Evolutionary conservation across 2,797 vertebrate species (phyloP), one percentile per base, ranked within the genome.

Genomic region (Peromyscus aztecus): DNA sequence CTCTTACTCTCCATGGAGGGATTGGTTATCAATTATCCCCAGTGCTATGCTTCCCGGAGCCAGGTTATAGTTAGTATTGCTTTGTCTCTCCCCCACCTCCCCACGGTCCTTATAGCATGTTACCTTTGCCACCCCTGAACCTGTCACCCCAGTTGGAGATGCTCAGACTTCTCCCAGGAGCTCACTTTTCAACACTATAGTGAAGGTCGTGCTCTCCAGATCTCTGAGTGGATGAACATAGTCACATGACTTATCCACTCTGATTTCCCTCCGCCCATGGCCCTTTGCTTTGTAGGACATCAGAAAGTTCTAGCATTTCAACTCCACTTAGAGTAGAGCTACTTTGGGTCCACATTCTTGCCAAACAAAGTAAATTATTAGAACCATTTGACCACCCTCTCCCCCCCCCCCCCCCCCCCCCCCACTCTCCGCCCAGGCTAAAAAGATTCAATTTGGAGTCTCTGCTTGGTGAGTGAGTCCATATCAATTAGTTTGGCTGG

Each of bases 391-490:
- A 46, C 52, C 11, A 52, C 52, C 52, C 52, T 4, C 49, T 13
- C 52, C 52, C 46, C 46, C 9, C 49, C 49, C 13, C 49, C 49
- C 49, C 49, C 11, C 49, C 1, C 13, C 11, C 46, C 46, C 46
- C 49, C 49, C 49, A 49, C 29, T 16, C 24, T 17, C 10, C 23
- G 13, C 52, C 2, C 1, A 23, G 78, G 37, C 73, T 77, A 57
- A 77, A 87, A 63, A 34, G 31, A 21, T 27, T 76, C 59, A 55
- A 76, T 92, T 83, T 92, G 63, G 37, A 83, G 24, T 90, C 27
- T 92, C 81, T 65, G 46, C 29, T 83, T 63, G 34, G 69, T 87
- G n/a, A 90, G 10, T 17, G 40, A 80, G 61, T n/a, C 13, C 29
- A 43, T 52, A 82, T 75, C 34, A 78, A 46, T 61, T 78, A 52